These are phyloP conservation scores for Scomber colias DNA, from an alignment of 2,113 vertebrate species.

Conservation along the genomic window DNA sequence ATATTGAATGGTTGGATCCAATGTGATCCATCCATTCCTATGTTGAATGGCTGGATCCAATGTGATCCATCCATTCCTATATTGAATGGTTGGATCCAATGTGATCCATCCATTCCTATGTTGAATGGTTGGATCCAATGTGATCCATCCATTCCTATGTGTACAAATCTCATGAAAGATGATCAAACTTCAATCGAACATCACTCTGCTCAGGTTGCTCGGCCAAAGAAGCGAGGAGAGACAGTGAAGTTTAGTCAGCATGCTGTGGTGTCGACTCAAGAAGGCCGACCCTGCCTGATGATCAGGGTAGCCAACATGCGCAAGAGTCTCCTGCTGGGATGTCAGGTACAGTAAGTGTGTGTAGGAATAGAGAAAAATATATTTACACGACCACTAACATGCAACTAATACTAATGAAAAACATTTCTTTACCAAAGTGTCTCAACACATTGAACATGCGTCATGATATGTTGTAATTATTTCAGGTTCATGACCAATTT, in stretches of 20 bases:
- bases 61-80: not conserved
- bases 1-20: too few species aligned
- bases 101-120: not conserved
- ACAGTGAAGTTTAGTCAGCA: conserved; percentile 96
- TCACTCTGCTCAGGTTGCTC: conserved; percentile 84
- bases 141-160: not conserved
- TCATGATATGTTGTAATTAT: too few species aligned
- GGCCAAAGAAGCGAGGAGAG: conserved; percentile 94
- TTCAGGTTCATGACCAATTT: not conserved
- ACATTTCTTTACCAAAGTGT: too few species aligned
- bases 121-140: not conserved
- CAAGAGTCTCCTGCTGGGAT: conserved; percentile 95
- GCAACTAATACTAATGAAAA: too few species aligned
- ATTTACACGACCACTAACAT: not conserved
- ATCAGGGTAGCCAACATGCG: conserved; percentile 97
- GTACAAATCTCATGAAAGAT: not conserved
- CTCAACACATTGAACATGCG: not conserved
- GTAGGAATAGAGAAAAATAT: not conserved
- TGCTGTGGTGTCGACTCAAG: conserved; percentile 90
- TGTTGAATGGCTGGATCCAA: not conserved
- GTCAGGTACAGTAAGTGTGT: conserved; percentile 83
- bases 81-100: not conserved
- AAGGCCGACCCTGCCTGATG: conserved; percentile 94
- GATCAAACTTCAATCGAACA: not conserved
- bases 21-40: too few species aligned